These are phyloP conservation scores for Parelbella ahira DNA, from an alignment of 2,888 invertebrate species.

Conservation along the genomic window DNA sequence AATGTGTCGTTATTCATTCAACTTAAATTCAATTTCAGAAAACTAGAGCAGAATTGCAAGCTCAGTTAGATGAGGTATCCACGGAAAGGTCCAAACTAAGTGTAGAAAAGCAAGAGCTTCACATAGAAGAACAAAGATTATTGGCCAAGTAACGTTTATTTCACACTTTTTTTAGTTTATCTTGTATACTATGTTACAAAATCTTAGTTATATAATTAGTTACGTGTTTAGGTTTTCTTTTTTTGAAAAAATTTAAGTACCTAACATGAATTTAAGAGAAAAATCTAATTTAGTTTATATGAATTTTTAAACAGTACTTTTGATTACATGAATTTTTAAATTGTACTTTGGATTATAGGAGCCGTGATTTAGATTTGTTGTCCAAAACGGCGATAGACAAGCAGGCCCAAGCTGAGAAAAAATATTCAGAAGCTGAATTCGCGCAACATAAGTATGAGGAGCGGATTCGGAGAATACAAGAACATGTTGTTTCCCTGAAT, in stretches of 20 bases:
- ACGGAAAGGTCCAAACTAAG: constrained; percentile 65
- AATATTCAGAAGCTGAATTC: constrained; percentile 76
- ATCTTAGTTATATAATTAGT: no score
- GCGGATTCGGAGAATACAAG: constrained; percentile 77
- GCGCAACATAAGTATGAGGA: constrained; percentile 80
- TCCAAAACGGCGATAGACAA: constrained; percentile 80
- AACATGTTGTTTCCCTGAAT: constrained; percentile 76
- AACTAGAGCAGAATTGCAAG: constrained; percentile 66
- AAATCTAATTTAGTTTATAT: no score
- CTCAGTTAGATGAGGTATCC: constrained; percentile 63
- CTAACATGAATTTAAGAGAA: no score
- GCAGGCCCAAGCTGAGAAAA: constrained; percentile 80
- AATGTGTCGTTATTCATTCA: no score
- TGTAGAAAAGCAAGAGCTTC: constrained; percentile 62
- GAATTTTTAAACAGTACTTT: no score
- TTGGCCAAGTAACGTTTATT: constrained; percentile 54
- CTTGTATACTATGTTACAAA: no score
- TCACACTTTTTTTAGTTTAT: no score
- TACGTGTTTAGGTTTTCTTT: no score
- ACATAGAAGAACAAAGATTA: constrained; percentile 67
- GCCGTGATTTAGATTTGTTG: constrained; percentile 73
- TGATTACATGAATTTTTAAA: no score
- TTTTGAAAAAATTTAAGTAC: no score
- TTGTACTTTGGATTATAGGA: constrained; percentile 50
- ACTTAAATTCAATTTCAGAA: no score